Evolutionary conservation across 1,140 invertebrate species (phyloP), one percentile per base, ranked within the genome.

Genomic region (Drosophila ananassae): DNA sequence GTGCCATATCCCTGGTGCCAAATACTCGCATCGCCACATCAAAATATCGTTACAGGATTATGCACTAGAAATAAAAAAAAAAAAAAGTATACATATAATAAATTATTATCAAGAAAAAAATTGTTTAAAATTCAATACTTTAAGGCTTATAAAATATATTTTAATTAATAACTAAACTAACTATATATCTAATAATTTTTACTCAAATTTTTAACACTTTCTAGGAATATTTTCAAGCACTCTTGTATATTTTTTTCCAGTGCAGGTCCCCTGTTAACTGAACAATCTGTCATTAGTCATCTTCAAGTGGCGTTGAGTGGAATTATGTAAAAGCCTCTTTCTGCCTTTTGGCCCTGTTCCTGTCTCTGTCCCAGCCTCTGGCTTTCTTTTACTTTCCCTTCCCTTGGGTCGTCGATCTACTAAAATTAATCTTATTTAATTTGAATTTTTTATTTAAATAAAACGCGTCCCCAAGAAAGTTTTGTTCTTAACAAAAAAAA

Each of bases 371-470:
- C 39, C 39, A 2, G 10, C 13, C 34, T 17, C 32, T 9, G 13
- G 2, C 24, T 4, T 25, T 25, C 24, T 25, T 25, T 4, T 25
- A 4, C 17, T 25, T 25, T 25, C 25, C 28, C 28, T 17, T 17
- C 39, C 34, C 10, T 37, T 37, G 13, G 41, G 41, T 41, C 30
- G 7, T 21, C 17, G 30, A 17, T 39, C 50, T 12, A 30, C 54
- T 34, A 59, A 81, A 89, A 87, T 87, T 77, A 87, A 89, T 87
- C 83, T 89, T 89, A 82, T 82, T 89, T 87, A 79, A 87, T 87
- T 87, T 87, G 78, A 87, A 79, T 87, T 66, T 82, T 66, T 79
- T 82, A 82, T 87, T 79, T 73, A 89, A 89, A 79, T 81, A 81
- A 81, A 67, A 87, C 55, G 57, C 64, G 56, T 69, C 72, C 61